Base-by-base conservation (phyloP, 2,797 vertebrate species). In the Enoplosus armatus region DNA sequence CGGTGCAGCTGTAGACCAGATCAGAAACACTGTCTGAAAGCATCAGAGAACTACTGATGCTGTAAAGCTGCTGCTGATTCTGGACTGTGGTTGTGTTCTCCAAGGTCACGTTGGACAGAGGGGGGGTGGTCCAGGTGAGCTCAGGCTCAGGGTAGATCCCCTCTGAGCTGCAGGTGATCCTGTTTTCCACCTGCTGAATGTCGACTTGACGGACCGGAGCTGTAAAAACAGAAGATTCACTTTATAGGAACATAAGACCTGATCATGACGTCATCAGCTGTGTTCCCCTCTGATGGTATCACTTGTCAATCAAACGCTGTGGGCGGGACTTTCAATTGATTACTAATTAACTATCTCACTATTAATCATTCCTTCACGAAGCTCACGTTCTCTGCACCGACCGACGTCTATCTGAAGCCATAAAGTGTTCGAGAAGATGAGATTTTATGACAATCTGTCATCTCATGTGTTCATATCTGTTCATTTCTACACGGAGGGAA, bases 121-220 rank as follows among this genome's bases (percentile, higher is more conserved):
- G 62, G 0, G 27, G 53, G 61, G 65, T 72, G 39, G 72, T 77
- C 93, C 93, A 94, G 55, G 22, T 69, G 73, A 93, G 68, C 1
- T 35, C 0, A 4, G 94, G 94, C 56, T 66, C 0, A 11, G 92
- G 92, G 76, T 79, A 93, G 85, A 93, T 72, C 41, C 72, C 76
- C 18, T 74, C 73, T 48, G 85, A 86, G 33, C 31, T 76, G 83
- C 91, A 93, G 29, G 5, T 79, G 31, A 92, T 48, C 22, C 24
- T 62, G 14, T 88, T 65, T 58, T 16, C 39, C 24, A 3, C 73
- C 31, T 70, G 53, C 31, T 26, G 22, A 3, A 93, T 63, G n/a
- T 80, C 1, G 1, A 92, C 63, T 15, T 54, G 15, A 73, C 4
- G 16, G 2, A 86, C 61, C 12, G 83, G 87, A 69, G 77, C 92